A percentile compares a stretch with the other conserved stretches of the same genome.
phyloP scores from a whole-genome alignment of 1,140 invertebrate species.

The Pseudachorutes palmiensis region DNA sequence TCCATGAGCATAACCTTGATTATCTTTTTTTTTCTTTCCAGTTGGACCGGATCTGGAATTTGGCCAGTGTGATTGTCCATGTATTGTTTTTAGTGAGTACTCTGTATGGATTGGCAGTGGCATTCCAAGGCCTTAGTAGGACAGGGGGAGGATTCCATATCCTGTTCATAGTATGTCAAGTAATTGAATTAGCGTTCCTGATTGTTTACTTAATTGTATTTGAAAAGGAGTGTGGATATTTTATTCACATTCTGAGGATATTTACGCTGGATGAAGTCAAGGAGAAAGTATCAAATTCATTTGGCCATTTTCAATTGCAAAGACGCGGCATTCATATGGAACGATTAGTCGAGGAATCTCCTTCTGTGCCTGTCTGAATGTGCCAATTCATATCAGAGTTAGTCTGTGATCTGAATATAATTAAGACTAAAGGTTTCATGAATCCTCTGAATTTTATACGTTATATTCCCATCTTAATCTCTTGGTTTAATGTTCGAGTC shows the following conservation, averaged over 20 bases:
- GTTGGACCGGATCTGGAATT: not conserved
- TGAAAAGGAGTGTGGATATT: not conserved
- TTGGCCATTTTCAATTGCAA: not conserved
- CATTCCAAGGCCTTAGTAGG: not conserved
- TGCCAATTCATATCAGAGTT: too few species aligned
- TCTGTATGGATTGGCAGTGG: not conserved
- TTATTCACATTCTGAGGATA: not conserved
- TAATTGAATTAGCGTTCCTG: not conserved
- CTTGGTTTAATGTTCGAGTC: too few species aligned
- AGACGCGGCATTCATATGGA: not conserved
- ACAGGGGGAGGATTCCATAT: not conserved
- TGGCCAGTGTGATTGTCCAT: not conserved
- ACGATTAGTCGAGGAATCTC: not conserved
- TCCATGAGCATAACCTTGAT: not conserved
- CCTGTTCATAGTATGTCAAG: not conserved
- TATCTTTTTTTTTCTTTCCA: not conserved
- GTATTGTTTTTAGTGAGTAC: not conserved
- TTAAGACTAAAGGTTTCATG: too few species aligned
- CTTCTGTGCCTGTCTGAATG: not conserved
- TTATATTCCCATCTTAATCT: too few species aligned
- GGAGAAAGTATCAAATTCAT: not conserved
- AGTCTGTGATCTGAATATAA: too few species aligned
- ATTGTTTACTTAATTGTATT: not conserved
- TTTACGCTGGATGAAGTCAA: not conserved
- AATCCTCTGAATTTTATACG: too few species aligned